Evolutionary conservation across 2,888 invertebrate genomes (phyloP).

Genomic region (Eledona agricola): DNA sequence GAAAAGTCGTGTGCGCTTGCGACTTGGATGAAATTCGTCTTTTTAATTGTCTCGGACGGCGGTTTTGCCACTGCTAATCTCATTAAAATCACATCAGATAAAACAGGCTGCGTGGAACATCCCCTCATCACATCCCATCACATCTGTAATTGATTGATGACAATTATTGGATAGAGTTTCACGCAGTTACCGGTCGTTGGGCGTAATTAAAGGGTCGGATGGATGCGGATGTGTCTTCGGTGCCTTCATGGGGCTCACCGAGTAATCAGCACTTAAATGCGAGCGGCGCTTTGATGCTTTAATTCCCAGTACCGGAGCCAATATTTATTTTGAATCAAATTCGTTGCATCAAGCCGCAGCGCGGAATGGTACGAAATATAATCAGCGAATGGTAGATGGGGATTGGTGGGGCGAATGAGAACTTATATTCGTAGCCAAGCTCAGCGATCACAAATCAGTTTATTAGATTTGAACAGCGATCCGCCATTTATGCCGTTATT

Average conservation of each 20-base stretch:
- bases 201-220: conserved; percentile 19
- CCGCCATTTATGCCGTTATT: too few species aligned
- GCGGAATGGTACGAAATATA: too few species aligned
- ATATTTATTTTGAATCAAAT: conserved; percentile 9
- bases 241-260: conserved; percentile 2
- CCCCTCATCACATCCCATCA: conserved; percentile 15
- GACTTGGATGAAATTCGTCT: too few species aligned
- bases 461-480: conserved; percentile 7
- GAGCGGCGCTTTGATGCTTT: conserved; percentile 18
- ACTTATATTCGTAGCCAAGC: neutral
- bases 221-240: conserved; percentile 9
- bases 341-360: conserved; percentile 3
- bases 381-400: too few species aligned
- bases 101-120: conserved; percentile 12
- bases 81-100: conserved; percentile 22
- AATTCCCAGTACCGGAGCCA: conserved; percentile 10
- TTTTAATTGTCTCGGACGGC: conserved; percentile 3
- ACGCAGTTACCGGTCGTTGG: conserved; percentile 22
- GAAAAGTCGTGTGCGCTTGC: too few species aligned
- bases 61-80: conserved; percentile 8
- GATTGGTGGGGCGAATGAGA: too few species aligned
- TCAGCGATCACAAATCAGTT: conserved; percentile 5
- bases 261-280: too few species aligned
- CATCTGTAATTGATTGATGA: conserved; percentile 28
- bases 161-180: conserved; percentile 27